Evolutionary conservation across 37 sponge, comb jelly and placozoan species (phyloP), one percentile per base, ranked within the genome.

Genomic region (Beroe forskalii): DNA sequence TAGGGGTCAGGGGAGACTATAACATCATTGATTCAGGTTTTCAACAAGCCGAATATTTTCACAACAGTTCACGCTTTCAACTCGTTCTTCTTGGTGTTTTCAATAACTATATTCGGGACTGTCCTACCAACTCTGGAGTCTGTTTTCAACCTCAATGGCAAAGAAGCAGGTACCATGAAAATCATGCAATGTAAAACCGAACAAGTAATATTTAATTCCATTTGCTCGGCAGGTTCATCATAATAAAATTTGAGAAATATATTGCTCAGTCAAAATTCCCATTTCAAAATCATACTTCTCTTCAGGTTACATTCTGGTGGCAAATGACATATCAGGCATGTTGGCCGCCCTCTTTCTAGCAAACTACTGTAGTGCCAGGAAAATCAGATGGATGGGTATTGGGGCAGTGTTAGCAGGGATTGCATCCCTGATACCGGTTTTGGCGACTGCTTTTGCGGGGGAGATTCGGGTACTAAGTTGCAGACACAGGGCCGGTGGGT

Each of bases 281-380:
- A n/a, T n/a, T n/a, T n/a, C n/a, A n/a, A n/a, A n/a, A n/a, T n/a
- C n/a, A n/a, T n/a, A n/a, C n/a, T n/a, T n/a, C n/a, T n/a, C n/a
- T n/a, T n/a, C 86, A 80, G 86, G 86, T 23, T 12, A 42, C 25
- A 80, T 80, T 3, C 48, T 80, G 30, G 35, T 80, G 44, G 55
- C 55, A 44, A 80, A 80, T 42, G 86, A 80, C 35, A 80, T 80
- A 43, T 33, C 38, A 42, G 86, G 86, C 1, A 80, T 38, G 28
- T 25, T 80, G 2, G 86, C 86, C 9, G 86, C 86, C 22, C 23
- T 80, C 14, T 40, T 80, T 27, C 28, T 80, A 22, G 86, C 86
- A n/a, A 80, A 80, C 55, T 80, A 44, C 86, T 80, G 86, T 43
- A 80, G 86, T 25, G 86, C 86, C 8, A 80, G 86, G 40, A 80